Evolutionary conservation across 2,113 vertebrate species (phyloP).

Genomic region (Phyllopteryx taeniolatus): DNA sequence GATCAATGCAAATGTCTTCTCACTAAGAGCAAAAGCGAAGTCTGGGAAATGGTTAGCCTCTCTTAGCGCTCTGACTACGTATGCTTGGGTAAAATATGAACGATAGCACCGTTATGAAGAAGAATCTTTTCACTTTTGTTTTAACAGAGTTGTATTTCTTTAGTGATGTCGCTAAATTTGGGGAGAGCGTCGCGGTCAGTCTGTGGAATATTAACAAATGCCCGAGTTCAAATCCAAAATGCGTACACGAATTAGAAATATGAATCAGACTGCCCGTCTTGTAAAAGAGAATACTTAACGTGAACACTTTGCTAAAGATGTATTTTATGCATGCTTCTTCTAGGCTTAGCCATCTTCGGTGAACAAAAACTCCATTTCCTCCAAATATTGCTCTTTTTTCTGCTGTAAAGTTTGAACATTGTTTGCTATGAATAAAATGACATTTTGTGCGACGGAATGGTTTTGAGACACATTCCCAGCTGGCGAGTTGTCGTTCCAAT

Average conservation of each 20-base stretch:
- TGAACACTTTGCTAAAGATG: constrained; percentile 28
- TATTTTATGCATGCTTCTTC: constrained; percentile 36
- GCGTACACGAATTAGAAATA: constrained; percentile 24
- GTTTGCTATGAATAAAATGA: neutral
- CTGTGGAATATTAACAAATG: constrained; percentile 12
- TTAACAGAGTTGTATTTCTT: neutral
- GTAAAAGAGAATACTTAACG: constrained; percentile 43
- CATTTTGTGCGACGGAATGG: neutral
- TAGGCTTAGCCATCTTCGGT: constrained; percentile 2
- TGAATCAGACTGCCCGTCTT: constrained; percentile 9
- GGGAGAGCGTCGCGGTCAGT: constrained; percentile 1
- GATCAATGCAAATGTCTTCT: constrained; percentile 8
- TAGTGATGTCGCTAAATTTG: neutral
- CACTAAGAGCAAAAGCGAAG: constrained; percentile 23
- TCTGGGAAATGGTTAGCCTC: too few species aligned
- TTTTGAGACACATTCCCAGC: neutral
- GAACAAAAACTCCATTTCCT: constrained; percentile 6
- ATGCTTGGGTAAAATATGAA: neutral
- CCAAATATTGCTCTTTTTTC: neutral
- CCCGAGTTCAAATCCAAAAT: constrained; percentile 12
- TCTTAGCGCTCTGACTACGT: neutral
- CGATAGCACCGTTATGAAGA: neutral
- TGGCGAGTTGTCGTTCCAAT: neutral
- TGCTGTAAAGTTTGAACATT: neutral
- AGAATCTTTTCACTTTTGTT: neutral